Percentiles rank a stretch among this genome's conserved stretches.
These are phyloP conservation scores for Actenoides lindsayi DNA, from an alignment of 2,113 vertebrate genomes.

Conservation along the genomic window DNA sequence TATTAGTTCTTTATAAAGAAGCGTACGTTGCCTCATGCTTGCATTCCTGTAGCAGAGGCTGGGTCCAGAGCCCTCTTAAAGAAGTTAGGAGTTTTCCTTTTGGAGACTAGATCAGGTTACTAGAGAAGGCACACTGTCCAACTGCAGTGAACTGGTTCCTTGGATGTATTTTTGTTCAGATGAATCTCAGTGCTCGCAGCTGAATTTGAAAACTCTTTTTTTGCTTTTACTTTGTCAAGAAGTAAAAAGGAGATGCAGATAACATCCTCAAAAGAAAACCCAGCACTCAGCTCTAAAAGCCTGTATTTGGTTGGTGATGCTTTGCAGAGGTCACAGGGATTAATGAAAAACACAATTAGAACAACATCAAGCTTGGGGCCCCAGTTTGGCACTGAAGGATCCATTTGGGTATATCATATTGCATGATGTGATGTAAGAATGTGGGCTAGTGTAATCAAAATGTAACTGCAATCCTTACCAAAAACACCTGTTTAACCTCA, in stretches of 20 bases:
- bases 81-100: constrained; percentile 14
- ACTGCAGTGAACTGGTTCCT: constrained; percentile 22
- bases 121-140: constrained; percentile 38
- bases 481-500: constrained; percentile 72
- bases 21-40: background rate
- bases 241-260: constrained; percentile 1
- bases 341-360: constrained; percentile 70
- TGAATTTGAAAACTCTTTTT: constrained; percentile 1
- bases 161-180: constrained; percentile 32
- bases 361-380: constrained; percentile 51
- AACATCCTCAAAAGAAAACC: background rate
- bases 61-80: background rate
- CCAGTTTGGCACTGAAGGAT: constrained; percentile 24
- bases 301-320: constrained; percentile 5
- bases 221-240: constrained; percentile 13
- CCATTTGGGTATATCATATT: constrained; percentile 62
- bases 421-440: constrained; percentile 67
- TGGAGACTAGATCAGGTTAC: constrained; percentile 12
- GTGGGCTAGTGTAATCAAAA: constrained; percentile 72
- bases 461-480: constrained; percentile 71
- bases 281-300: background rate
- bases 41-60: background rate
- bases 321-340: constrained; percentile 56
- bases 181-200: background rate
- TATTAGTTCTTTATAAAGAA: constrained; percentile 6